Evolutionary conservation across 2,797 vertebrate genomes (phyloP).

Genomic region (Intellagama lesueurii): DNA sequence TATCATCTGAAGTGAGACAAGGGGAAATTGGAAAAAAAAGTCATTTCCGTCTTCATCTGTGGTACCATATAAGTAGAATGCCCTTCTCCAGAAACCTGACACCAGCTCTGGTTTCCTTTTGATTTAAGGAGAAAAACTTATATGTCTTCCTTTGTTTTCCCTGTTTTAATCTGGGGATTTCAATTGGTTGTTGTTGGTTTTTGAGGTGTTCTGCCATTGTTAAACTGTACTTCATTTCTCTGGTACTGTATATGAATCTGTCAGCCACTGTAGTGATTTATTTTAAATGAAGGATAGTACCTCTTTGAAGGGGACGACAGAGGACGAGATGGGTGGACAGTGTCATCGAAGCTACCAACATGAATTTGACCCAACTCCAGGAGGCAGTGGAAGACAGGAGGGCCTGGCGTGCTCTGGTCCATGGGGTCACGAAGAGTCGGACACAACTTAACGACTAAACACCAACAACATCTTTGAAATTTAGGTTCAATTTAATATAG

Average conservation of each 20-base stretch:
- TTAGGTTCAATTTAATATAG: background rate
- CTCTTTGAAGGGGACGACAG: too few species aligned
- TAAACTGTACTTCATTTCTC: background rate
- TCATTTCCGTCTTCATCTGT: background rate
- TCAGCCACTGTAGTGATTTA: background rate
- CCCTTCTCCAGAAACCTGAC: background rate
- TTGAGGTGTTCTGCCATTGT: background rate
- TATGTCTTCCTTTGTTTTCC: background rate
- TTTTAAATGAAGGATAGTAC: background rate
- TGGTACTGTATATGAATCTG: background rate
- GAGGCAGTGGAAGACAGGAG: too few species aligned
- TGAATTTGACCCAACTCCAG: too few species aligned
- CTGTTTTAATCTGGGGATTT: background rate
- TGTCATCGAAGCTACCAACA: too few species aligned
- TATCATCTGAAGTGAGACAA: background rate
- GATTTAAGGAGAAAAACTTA: background rate
- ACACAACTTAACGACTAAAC: too few species aligned
- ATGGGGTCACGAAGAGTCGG: too few species aligned
- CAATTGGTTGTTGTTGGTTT: background rate
- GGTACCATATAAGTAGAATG: background rate
- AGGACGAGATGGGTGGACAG: too few species aligned
- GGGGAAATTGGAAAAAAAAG: background rate
- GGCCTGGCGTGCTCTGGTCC: too few species aligned
- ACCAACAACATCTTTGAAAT: background rate
- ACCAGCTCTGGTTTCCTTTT: background rate